Base-by-base conservation (phyloP, 2,797 vertebrate species). In the Poecilia picta region DNA sequence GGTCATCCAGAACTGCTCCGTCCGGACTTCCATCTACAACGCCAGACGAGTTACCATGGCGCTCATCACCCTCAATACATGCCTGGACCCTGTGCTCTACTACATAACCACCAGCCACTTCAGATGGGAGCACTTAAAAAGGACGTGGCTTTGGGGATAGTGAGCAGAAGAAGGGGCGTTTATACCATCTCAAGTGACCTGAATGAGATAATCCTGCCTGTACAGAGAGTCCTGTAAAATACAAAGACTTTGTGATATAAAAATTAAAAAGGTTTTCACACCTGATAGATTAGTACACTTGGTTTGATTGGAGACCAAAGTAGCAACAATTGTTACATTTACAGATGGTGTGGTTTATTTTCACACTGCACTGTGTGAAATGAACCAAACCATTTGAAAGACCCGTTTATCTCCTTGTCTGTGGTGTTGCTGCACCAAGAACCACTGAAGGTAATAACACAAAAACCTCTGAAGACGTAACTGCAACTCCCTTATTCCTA, bases 41-140 rank as follows among this genome's bases (percentile, higher is more conserved):
- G 76, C 95, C 55, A 91, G 96, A 0, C 89, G 94, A 2, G 77
- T 96, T 73, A 96, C 95, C 70, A 89, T 94, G 76, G 96, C 95
- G 0, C 90, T 97, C 1, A 93, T 96, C 78, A 96, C 93, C 79
- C 66, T 97, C 70, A 97, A 96, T 91, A 96, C 96, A 3, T 96
- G 96, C 86, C 88, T 98, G 39, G 96, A 97, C 90, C 97, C 97
- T 0, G 0, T 98, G 68, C 83, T 98, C 4, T 97, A 96, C 89
- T 96, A 92, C n/a, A 91, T 95, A 87, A 94, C 92, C 83, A 95
- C 93, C 8, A 92, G 85, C 72, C 87, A 94, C 93, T 95, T 86
- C 86, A 85, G 31, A 0, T 95, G 95, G 92, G 85, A 2, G 70
- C 62, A 15, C 1, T 46, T 20, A 13, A 93, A 80, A 77, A 70